Evolutionary conservation across 2,888 invertebrate species (phyloP), one percentile per base, ranked within the genome.

Genomic region (Hofmannophila pseudospretella): DNA sequence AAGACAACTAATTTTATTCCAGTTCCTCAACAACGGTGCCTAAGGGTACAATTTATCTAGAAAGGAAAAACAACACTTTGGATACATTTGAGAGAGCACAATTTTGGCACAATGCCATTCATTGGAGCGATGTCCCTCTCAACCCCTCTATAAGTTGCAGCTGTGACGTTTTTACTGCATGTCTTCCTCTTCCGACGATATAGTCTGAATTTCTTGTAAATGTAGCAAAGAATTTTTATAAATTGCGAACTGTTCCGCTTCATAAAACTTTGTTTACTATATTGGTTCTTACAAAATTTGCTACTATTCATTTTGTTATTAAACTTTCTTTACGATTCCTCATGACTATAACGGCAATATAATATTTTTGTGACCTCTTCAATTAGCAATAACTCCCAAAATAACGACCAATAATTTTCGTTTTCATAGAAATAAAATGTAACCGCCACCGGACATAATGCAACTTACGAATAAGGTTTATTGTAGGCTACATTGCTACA

Each of bases 161-260:
- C 30, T 37, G 36, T 31, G 31, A 30, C 32, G 29, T 33, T 34
- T 36, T 37, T 22, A 23, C 22, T 20, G 31, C 29, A 11, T 38
- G 29, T 33, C 30, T 30, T 7, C 32, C 16, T 22, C 22, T 27
- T 31, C 5, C 22, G 7, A 2, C 22, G 7, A 19, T 31, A 19
- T 31, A 16, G n/a, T 8, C 31, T 31, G 19, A 31, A 31, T 10
- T 8, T 19, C 10, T 31, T 31, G 19, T 30, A 16, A 30, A 16
- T 8, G 30, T 31, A 16, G 16, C 10, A 7, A 31, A 19, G 10
- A 19, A 31, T n/a, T 16, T 31, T 2, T 11, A 11, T 9, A 25
- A 25, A 25, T 28, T 28, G 28, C 28, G 9, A 28, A 8, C 28
- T 1, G 11, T 27, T 12, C 11, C 4, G 28, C 28, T 1, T 13